These are phyloP conservation scores for Phycodurus eques DNA, from an alignment of 2,113 vertebrate genomes.

Conservation along the genomic window DNA sequence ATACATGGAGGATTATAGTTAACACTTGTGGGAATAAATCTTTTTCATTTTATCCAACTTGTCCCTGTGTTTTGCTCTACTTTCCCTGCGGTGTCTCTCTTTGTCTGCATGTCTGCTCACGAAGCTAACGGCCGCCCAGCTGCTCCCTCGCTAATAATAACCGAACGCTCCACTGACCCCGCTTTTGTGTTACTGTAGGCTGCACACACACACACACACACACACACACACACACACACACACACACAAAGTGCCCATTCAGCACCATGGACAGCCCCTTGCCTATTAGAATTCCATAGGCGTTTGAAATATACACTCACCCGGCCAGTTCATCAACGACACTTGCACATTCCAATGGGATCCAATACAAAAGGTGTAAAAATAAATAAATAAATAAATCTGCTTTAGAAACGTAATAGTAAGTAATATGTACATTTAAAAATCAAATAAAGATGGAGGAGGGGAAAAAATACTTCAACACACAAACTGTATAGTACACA, in stretches of 20 bases:
- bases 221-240: slow-evolving; percentile 4
- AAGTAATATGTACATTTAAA: neutral
- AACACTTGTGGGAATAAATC: slow-evolving; percentile 86
- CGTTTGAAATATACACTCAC: neutral
- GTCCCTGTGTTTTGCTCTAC: slow-evolving; percentile 65
- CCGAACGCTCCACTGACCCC: slow-evolving; percentile 59
- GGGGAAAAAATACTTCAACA: neutral
- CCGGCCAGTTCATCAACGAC: neutral
- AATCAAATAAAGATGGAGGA: neutral
- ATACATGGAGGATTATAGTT: slow-evolving; percentile 70
- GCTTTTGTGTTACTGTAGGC: slow-evolving; percentile 49
- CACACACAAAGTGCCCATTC: slow-evolving; percentile 30
- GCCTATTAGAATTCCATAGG: neutral
- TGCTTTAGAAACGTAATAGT: neutral
- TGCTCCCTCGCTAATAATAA: slow-evolving; percentile 53
- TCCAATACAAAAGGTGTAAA: neutral
- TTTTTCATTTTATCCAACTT: slow-evolving; percentile 73
- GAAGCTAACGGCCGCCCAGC: slow-evolving; percentile 47
- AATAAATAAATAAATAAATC: neutral
- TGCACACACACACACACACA: slow-evolving; percentile 22
- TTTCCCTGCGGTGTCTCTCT: slow-evolving; percentile 32
- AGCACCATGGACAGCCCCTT: slow-evolving; percentile 63
- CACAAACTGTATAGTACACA: too few species aligned
- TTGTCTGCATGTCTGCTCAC: slow-evolving; percentile 51
- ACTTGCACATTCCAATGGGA: neutral